Conservation (phyloP, 2,113 vertebrate species). For the Ageneiosus marmoratus region DNA sequence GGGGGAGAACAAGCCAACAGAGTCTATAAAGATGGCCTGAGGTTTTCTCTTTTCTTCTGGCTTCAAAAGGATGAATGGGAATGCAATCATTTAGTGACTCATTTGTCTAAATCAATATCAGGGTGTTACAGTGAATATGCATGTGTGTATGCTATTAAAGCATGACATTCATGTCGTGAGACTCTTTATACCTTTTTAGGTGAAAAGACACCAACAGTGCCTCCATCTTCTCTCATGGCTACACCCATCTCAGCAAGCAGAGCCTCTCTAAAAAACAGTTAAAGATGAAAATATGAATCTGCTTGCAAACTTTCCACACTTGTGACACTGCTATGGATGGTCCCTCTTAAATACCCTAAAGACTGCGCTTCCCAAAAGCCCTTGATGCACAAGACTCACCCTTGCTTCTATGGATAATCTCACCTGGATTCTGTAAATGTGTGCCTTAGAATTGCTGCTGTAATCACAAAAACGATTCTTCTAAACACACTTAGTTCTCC, state of each 20-base stretch:
- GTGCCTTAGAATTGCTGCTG: not conserved
- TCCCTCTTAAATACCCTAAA: not conserved
- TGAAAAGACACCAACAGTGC: constrained; percentile 94
- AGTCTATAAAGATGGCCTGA: constrained; percentile 81
- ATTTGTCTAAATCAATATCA: not conserved
- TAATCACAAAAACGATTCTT: not conserved
- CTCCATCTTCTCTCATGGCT: constrained; percentile 95
- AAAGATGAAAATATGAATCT: not conserved
- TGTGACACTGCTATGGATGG: not conserved
- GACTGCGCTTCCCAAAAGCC: not conserved
- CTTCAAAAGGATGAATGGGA: constrained; percentile 66
- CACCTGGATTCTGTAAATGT: not conserved
- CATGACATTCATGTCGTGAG: not conserved
- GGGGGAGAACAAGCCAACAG: constrained; percentile 81
- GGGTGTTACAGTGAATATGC: not conserved
- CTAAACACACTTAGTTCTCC: not conserved
- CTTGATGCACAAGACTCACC: not conserved
- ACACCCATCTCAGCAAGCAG: constrained; percentile 97
- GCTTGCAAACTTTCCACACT: not conserved
- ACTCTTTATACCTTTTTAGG: constrained; percentile 90
- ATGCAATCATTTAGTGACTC: constrained; percentile 36
- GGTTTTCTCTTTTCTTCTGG: constrained; percentile 70
- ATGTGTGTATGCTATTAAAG: constrained; percentile 22
- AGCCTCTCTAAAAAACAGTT: constrained; percentile 82
- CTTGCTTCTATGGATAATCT: not conserved